These are phyloP conservation scores for Lutraria rhynchaena DNA, from an alignment of 1,140 invertebrate genomes.

Conservation along the genomic window DNA sequence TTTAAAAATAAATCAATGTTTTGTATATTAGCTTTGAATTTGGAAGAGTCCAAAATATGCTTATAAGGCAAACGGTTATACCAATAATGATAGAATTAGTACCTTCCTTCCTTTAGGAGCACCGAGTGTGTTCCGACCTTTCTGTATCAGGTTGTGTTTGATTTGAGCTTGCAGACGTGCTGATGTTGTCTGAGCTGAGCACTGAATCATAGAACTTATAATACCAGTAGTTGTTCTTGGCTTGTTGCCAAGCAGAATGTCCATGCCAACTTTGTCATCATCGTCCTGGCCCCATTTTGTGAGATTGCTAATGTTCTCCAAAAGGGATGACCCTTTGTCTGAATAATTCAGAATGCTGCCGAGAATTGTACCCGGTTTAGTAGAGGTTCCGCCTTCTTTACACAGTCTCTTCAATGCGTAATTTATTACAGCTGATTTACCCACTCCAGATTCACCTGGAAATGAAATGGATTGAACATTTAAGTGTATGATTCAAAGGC, in stretches of 20 bases:
- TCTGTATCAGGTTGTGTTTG: constrained; percentile 81
- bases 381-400: constrained; percentile 77
- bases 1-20: no score
- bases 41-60: no score
- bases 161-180: constrained; percentile 77
- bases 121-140: constrained; percentile 77
- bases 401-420: constrained; percentile 77
- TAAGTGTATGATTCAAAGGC: no score
- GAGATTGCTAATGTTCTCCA: constrained; percentile 78
- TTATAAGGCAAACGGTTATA: no score
- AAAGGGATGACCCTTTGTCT: constrained; percentile 75
- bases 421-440: constrained; percentile 81
- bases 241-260: constrained; percentile 63
- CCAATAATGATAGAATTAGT: no score
- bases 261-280: constrained; percentile 51
- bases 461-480: neutral
- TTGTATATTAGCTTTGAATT: no score
- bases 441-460: constrained; percentile 81
- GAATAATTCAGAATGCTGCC: constrained; percentile 79
- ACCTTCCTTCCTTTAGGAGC: constrained; percentile 80
- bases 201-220: constrained; percentile 78
- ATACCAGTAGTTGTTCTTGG: constrained; percentile 71
- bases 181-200: constrained; percentile 79
- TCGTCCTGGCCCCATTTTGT: constrained; percentile 72
- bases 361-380: constrained; percentile 75